These are phyloP conservation scores for Gymnarchus niloticus DNA, from an alignment of 2,113 vertebrate genomes.

Conservation along the genomic window DNA sequence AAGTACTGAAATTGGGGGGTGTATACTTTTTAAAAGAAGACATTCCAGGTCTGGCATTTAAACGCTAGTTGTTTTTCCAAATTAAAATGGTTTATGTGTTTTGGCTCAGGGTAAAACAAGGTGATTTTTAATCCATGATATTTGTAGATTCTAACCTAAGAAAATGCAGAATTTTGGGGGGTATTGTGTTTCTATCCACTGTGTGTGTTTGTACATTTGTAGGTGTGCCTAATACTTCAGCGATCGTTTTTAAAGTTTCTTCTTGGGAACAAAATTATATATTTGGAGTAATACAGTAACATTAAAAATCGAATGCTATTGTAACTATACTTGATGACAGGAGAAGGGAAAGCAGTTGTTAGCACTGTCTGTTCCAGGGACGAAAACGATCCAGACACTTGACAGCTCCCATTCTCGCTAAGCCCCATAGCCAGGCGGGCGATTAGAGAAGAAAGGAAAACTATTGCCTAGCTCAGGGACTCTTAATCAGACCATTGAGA, in stretches of 20 bases:
- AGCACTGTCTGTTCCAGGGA: neutral
- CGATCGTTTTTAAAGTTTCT: neutral
- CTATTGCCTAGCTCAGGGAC: neutral
- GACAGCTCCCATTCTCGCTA: neutral
- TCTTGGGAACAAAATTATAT: neutral
- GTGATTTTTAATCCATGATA: too few relatives aligned
- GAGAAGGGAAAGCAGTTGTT: neutral
- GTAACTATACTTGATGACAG: neutral
- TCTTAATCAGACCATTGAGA: slow-evolving; percentile 5
- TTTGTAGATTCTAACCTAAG: too few relatives aligned
- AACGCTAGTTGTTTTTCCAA: too few relatives aligned
- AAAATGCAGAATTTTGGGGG: too few relatives aligned
- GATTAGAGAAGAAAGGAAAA: slow-evolving; percentile 11
- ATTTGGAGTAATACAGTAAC: neutral
- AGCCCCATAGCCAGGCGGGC: slow-evolving; percentile 9
- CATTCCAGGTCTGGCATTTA: too few relatives aligned
- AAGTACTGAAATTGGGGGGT: too few relatives aligned
- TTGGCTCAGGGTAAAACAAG: too few relatives aligned
- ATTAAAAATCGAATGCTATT: neutral
- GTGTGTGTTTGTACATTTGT: too few relatives aligned
- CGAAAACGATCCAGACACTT: neutral
- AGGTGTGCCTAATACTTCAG: neutral
- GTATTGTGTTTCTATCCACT: too few relatives aligned
- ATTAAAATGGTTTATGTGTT: too few relatives aligned
- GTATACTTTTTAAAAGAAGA: too few relatives aligned